Evolutionary conservation across 2,888 invertebrate species (phyloP).

Genomic region (Gibbula magus): DNA sequence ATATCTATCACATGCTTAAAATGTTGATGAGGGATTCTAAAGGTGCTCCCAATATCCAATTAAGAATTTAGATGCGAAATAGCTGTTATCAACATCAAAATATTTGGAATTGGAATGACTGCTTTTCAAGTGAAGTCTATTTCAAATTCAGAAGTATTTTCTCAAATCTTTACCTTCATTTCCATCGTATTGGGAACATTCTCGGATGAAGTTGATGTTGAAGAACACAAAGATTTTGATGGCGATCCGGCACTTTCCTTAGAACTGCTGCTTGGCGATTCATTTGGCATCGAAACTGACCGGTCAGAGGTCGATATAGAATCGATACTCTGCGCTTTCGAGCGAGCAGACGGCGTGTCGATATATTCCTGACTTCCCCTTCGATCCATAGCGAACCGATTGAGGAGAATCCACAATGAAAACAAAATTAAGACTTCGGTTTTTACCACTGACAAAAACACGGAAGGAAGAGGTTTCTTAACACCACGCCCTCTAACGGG

Average conservation of each 20-base stretch:
- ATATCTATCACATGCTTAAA: too few relatives aligned
- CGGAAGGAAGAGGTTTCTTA: background rate
- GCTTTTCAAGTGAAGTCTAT: too few relatives aligned
- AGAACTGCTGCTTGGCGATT: conserved; percentile 57
- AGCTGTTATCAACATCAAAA: too few relatives aligned
- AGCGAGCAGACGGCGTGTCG: conserved; percentile 5
- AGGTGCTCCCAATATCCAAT: too few relatives aligned
- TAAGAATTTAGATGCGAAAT: too few relatives aligned
- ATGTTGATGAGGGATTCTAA: too few relatives aligned
- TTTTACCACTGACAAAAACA: background rate
- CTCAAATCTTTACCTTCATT: conserved; percentile 33
- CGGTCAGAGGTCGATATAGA: background rate
- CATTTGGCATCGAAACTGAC: conserved; percentile 41
- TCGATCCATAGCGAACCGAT: conserved; percentile 26
- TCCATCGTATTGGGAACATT: conserved; percentile 55
- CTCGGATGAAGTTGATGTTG: conserved; percentile 72
- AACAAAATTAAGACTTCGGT: background rate
- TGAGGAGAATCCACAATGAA: background rate
- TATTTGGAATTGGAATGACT: too few relatives aligned
- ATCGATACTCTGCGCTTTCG: conserved; percentile 21
- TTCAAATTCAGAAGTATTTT: too few relatives aligned
- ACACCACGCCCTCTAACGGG: conserved; percentile 9
- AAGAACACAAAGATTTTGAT: conserved; percentile 70
- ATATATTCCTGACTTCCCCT: conserved; percentile 31
- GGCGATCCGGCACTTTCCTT: conserved; percentile 65